Conservation (phyloP, 2,797 vertebrate genomes). For the Smutsia gigantea region DNA sequence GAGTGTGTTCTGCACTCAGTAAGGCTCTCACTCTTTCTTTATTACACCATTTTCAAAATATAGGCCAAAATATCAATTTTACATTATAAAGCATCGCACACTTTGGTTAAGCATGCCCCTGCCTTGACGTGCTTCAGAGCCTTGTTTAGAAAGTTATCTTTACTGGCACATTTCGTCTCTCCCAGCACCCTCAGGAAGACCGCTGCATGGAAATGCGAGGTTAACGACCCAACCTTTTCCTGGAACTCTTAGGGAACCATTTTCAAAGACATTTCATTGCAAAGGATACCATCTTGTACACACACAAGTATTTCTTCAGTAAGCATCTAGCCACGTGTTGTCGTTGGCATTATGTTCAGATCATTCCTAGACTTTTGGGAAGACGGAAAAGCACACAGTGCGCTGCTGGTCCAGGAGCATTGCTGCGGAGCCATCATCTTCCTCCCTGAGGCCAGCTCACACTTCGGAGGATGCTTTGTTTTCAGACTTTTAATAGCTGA, state of each 20-base stretch:
- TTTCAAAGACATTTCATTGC: conserved; percentile 65
- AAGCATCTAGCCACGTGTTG: neutral
- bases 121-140: conserved; percentile 32
- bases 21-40: neutral
- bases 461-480: neutral
- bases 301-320: neutral
- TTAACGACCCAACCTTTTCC: conserved; percentile 52
- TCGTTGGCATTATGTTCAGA: neutral
- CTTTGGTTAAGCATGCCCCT: conserved; percentile 61
- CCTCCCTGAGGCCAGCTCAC: neutral
- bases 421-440: neutral
- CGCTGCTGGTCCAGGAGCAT: neutral
- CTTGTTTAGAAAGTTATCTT: conserved; percentile 73
- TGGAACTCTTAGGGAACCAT: conserved; percentile 45
- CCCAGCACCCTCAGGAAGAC: conserved; percentile 40
- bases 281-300: neutral
- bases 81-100: conserved; percentile 3
- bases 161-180: conserved; percentile 48
- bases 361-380: neutral
- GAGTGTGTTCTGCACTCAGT: neutral
- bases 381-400: neutral
- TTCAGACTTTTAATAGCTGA: conserved; percentile 38
- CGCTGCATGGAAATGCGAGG: neutral
- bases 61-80: conserved; percentile 54
- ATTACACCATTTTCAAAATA: conserved; percentile 59